These are phyloP conservation scores for Lophochroa leadbeateri DNA, from an alignment of 2,113 vertebrate genomes.

Conservation along the genomic window DNA sequence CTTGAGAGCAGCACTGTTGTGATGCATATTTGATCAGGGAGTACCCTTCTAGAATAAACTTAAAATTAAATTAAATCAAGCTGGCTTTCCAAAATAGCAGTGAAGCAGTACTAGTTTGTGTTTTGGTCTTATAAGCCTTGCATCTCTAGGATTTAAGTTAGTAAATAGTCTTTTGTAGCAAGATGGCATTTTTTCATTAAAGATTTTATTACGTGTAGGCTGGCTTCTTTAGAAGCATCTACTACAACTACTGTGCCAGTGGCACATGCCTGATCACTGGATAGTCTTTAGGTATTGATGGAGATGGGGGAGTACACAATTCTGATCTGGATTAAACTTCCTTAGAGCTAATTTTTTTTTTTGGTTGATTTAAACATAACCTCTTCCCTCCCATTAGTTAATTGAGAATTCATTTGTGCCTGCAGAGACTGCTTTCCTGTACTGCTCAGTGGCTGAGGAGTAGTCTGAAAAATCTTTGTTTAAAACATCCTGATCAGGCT, in stretches of 20 bases:
- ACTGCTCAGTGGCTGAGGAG: background rate
- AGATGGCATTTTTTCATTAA: background rate
- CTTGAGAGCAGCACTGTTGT: background rate
- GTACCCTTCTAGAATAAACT: background rate
- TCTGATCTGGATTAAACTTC: background rate
- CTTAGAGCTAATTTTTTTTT: background rate
- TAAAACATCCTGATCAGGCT: background rate
- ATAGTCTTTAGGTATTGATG: background rate
- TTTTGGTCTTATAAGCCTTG: background rate
- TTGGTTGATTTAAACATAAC: background rate
- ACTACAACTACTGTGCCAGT: background rate
- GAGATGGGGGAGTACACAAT: background rate
- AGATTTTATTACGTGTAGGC: background rate
- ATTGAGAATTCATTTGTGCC: background rate
- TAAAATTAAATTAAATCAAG: background rate
- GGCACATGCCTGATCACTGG: background rate
- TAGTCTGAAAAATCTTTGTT: background rate
- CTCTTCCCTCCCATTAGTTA: background rate
- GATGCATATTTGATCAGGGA: background rate
- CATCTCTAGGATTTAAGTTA: background rate
- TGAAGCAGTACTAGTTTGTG: background rate
- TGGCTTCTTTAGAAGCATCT: background rate
- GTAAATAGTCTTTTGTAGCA: background rate
- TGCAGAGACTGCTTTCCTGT: background rate
- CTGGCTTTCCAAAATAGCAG: background rate